phyloP scores from a whole-genome alignment of 64 coral and sea anemone species.

The Montipora sp. region DNA sequence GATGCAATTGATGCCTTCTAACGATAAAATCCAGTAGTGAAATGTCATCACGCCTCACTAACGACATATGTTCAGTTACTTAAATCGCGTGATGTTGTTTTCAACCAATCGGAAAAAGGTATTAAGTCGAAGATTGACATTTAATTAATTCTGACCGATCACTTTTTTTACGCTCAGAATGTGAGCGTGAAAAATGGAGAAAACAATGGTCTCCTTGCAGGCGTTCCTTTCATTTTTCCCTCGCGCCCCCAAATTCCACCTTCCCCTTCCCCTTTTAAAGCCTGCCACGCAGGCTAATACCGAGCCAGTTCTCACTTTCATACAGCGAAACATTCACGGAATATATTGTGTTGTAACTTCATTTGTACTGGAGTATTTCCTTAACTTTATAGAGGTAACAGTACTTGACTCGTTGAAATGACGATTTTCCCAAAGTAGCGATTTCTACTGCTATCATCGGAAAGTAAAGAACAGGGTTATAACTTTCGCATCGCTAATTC shows the following conservation, averaged over 20 bases:
- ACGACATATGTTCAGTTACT: no score
- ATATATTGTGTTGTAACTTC: slow-evolving; percentile 7
- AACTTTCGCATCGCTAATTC: not conserved
- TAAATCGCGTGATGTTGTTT: slow-evolving; percentile 3
- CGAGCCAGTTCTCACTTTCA: not conserved
- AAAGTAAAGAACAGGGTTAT: slow-evolving; percentile 5
- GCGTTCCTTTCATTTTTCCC: not conserved
- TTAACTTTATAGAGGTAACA: not conserved
- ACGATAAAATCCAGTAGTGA: no score
- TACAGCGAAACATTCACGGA: not conserved
- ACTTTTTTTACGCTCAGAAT: no score
- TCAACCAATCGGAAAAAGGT: not conserved
- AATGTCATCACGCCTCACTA: no score
- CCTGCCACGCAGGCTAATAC: not conserved
- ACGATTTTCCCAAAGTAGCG: not conserved
- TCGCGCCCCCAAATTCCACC: not conserved
- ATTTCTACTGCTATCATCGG: not conserved
- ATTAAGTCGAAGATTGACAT: no score
- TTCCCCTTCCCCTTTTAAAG: not conserved
- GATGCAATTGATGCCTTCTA: no score
- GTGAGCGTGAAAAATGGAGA: no score
- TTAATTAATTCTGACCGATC: no score
- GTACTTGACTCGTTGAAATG: not conserved
- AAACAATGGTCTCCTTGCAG: no score
- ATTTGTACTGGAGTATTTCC: not conserved